Evolutionary conservation across 2,113 vertebrate species (phyloP), one percentile per base, ranked within the genome.

Genomic region (Ciconia maguari): DNA sequence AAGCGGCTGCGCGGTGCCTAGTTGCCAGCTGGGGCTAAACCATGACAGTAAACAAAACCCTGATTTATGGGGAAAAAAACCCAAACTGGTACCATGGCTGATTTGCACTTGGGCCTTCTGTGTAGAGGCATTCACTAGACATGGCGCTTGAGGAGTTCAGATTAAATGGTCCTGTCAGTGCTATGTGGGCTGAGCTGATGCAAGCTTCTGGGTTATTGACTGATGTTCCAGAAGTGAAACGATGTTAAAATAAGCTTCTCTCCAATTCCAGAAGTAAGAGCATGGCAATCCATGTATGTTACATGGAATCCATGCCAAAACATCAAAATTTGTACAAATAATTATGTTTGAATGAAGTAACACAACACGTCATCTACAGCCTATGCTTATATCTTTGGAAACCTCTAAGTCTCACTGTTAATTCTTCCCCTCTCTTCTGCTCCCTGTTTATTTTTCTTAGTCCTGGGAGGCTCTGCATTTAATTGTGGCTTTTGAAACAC

Each of bases 111-210:
- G 21, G 4, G 16, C 3, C 24, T 54, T 71, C 24, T 75, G 4
- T 70, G 30, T 24, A 64, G 21, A 32, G 10, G 2, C 11, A 25
- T 66, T 87, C 38, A 36, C 13, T 36, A 38, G 12, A 38, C 8
- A 7, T 8, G 16, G 3, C 0, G 0, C 10, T 48, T 29, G 16
- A 71, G 13, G 34, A 34, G 5, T 20, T 76, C 38, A 41, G 13
- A 41, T 15, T 3, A 71, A 71, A 49, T 26, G 49, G 16, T 62
- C 15, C 34, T 85, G 46, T 3, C 16, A 49, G 6, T 19, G 32
- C 8, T 32, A 5, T 26, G 9, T 32, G 14, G 13, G 25, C 6
- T 74, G 29, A 36, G 9, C 9, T 30, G 4, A 24, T 22, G 4
- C 16, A 51, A 46, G 15, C 2, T 48, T 62, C 30, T 68, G 21